phyloP scores from a whole-genome alignment of 2,113 vertebrate genomes.

The Oenanthe melanoleuca region DNA sequence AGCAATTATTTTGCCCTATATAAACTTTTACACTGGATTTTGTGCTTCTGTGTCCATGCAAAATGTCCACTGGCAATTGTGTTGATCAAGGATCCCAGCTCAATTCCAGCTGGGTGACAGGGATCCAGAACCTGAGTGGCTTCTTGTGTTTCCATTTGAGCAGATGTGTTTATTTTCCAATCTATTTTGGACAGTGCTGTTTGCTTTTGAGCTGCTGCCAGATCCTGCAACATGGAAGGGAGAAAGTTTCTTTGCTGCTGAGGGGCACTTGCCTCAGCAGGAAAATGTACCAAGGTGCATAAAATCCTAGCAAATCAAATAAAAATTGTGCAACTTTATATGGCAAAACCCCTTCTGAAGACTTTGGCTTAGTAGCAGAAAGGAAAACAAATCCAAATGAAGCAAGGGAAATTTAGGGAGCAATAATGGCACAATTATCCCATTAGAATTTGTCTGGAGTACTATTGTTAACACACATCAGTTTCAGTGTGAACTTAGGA shows the following conservation, averaged over 20 bases:
- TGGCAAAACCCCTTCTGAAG: not conserved
- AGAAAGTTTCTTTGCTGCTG: not conserved
- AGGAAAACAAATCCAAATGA: not conserved
- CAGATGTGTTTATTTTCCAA: constrained; percentile 2
- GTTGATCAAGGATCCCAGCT: not conserved
- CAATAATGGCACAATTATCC: not conserved
- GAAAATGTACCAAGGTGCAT: not conserved
- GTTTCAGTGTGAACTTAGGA: constrained; percentile 30
- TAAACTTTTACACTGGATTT: not conserved
- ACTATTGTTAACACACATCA: constrained; percentile 17
- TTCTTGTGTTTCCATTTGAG: not conserved
- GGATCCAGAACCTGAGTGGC: not conserved
- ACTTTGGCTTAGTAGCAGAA: not conserved
- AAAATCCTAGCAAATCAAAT: not conserved
- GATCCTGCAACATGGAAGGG: not conserved
- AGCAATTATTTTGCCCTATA: not conserved
- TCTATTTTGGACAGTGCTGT: not conserved
- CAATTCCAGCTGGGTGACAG: not conserved
- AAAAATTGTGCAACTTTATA: not conserved
- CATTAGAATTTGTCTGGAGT: constrained; percentile 29
- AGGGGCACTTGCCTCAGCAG: not conserved
- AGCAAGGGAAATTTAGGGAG: constrained; percentile 4
- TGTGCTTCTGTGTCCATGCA: not conserved
- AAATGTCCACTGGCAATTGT: not conserved
- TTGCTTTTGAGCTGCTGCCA: not conserved